Base-by-base conservation (phyloP, 2,113 vertebrate genomes). In the Phocoena sinus region DNA sequence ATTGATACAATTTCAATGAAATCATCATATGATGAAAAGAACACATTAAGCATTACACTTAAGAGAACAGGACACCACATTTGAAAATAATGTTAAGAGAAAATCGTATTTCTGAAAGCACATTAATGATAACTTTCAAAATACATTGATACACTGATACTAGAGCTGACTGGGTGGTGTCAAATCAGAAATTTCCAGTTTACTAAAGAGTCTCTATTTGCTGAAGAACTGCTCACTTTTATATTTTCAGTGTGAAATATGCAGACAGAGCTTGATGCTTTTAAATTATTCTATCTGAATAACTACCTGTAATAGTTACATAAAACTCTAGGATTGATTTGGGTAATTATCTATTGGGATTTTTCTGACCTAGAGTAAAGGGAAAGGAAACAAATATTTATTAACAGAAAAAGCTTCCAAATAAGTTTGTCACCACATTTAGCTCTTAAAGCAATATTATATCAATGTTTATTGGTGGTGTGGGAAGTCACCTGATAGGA, bases 111-210 rank as follows among this genome's bases (percentile, higher is more conserved):
- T 86, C 80, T 31, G 21, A 95, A 31, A 68, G 71, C 13, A 47
- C 4, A 50, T 25, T 94, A 73, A 85, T 41, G 18, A 74, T 8
- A 70, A 65, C 20, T 58, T 81, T 85, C 28, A 62, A 84, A 81
- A 95, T 20, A 81, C 14, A 58, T n/a, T 58, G 12, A 84, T 62
- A 65, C 2, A 71, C 9, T 28, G 63, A 77, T 36, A 33, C 38
- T 84, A 20, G 3, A 6, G 83, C 44, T 79, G 47, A 31, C 4
- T 36, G 21, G 6, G n/a, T 82, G n/a, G 14, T 65, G 36, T 44
- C 53, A 77, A 97, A 53, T 91, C 36, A 74, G n/a, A 88, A 84
- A 84, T 94, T 94, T 74, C 28, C 31, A n/a, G 9, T 25, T 94
- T 79, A 74, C 67, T 80, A 77, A 91, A 41, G n/a, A 70, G 21